These are phyloP conservation scores for Nasua narica DNA, from an alignment of 2,797 vertebrate species.

Conservation along the genomic window DNA sequence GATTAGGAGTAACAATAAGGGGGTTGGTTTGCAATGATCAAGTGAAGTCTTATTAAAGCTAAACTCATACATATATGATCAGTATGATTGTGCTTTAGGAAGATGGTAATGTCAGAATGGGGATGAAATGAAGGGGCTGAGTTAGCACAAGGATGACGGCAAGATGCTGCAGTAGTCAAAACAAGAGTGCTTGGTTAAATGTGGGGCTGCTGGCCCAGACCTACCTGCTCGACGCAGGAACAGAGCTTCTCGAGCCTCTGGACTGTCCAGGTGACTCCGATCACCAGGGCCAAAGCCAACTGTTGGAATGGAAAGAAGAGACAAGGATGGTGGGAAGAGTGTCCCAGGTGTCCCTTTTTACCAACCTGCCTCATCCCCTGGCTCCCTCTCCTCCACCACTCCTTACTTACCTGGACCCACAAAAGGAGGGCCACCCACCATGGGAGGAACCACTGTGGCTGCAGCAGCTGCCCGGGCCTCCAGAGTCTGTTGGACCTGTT, in stretches of 20 bases:
- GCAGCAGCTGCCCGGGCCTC: conserved; percentile 90
- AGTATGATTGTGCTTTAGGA: background rate
- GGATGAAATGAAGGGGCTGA: background rate
- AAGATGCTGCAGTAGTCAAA: background rate
- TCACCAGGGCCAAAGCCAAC: conserved; percentile 76
- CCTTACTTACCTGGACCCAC: conserved; percentile 84
- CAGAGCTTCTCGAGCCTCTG: conserved; percentile 76
- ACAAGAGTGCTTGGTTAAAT: background rate
- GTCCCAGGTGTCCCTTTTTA: background rate
- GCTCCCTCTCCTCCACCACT: background rate
- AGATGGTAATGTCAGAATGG: background rate
- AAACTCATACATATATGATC: background rate
- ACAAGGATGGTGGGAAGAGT: background rate
- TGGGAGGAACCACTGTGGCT: conserved; percentile 85
- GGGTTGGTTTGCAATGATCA: background rate
- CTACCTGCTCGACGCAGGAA: conserved; percentile 75
- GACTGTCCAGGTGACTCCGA: conserved; percentile 77
- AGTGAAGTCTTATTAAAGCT: background rate
- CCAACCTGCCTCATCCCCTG: background rate
- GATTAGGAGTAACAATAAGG: background rate
- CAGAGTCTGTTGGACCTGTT: conserved; percentile 93
- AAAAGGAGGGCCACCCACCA: conserved; percentile 88
- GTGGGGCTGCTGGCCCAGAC: background rate
- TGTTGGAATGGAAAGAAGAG: conserved; percentile 45
- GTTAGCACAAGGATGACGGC: background rate